Evolutionary conservation across 2,113 vertebrate genomes (phyloP), one percentile per base, ranked within the genome.

Genomic region (Glaucidium brasilianum): DNA sequence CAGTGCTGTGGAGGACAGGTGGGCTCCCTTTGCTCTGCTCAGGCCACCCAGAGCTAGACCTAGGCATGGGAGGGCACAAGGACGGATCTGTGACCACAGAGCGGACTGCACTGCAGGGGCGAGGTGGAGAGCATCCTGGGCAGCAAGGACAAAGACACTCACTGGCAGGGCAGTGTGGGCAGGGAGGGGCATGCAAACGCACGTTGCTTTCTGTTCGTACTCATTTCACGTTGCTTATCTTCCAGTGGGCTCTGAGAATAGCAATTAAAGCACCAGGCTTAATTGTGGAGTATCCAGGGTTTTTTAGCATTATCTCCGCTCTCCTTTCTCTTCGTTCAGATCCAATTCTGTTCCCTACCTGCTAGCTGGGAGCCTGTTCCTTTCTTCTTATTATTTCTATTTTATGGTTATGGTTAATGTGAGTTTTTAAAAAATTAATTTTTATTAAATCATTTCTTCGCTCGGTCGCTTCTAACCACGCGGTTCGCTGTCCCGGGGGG

Each of bases 201-300:
- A 6, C 10, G 18, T 49, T 55, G 37, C 45, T 56, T 64, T 91
- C 91, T 64, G 35, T 64, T 96, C 59, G 35, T 49, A 8, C 32
- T 67, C 83, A 81, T 88, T 95, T 92, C 72, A 59, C 0, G 0
- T 92, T 53, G 11, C 88, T 94, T 76, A 35, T 69, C 67, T 96
- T 92, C 78, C 64, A 79, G 72, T 30, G 52, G 34, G 25, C 75
- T 93, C 74, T 39, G 45, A 94, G 84, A 88, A 75, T 49, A 94
- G 79, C 81, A 94, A 74, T 96, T 92, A 94, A 93, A 95, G 71
- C 47, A 93, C 49, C 1, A 0, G 53, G 64, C 73, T 96, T 95
- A 95, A 97, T 95, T 94, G 69, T 27, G 58, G 87, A 96, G 75
- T 59, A 95, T 86, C 86, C 91, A 91, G 39, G 39, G 91, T 92